Evolutionary conservation across 35 echinoderm and acorn worm genomes (phyloP).

Genomic region (Diadema setosum): DNA sequence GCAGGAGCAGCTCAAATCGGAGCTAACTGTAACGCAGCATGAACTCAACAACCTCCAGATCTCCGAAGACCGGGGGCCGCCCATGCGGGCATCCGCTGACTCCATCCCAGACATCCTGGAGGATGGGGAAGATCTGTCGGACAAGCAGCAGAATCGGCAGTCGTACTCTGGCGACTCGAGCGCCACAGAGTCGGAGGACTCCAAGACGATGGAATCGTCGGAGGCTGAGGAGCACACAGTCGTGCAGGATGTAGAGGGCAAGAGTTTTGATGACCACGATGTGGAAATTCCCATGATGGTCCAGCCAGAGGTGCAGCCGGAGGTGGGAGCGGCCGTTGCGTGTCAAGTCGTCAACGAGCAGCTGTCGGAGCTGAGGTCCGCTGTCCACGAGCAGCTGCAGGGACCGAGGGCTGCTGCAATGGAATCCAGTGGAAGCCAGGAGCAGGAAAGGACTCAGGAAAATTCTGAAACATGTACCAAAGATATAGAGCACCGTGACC

Average conservation of each 20-base stretch:
- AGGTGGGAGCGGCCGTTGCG: not conserved
- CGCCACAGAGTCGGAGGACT: constrained; percentile 45
- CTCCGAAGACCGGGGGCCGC: not conserved
- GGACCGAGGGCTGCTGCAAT: not conserved
- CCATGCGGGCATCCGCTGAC: not conserved
- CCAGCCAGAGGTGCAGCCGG: not conserved
- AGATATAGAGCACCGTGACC: not conserved
- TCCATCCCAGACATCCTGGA: not conserved
- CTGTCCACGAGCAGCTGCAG: not conserved
- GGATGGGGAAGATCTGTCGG: not conserved
- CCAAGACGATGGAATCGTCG: constrained; percentile 6
- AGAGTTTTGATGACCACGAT: not conserved
- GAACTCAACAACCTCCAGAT: not conserved
- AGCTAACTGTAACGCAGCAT: constrained; percentile 21
- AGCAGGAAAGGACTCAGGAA: not conserved
- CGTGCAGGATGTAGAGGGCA: not conserved
- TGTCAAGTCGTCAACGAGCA: not conserved
- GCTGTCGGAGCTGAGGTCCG: not conserved
- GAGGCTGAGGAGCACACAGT: constrained; percentile 10
- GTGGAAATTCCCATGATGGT: not conserved
- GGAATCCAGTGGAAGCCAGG: not conserved
- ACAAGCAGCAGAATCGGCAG: not conserved
- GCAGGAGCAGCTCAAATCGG: not conserved
- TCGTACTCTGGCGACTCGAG: constrained; percentile 43
- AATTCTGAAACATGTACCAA: not conserved